Conservation (phyloP, 2,113 vertebrate genomes). For the Capra hircus region DNA sequence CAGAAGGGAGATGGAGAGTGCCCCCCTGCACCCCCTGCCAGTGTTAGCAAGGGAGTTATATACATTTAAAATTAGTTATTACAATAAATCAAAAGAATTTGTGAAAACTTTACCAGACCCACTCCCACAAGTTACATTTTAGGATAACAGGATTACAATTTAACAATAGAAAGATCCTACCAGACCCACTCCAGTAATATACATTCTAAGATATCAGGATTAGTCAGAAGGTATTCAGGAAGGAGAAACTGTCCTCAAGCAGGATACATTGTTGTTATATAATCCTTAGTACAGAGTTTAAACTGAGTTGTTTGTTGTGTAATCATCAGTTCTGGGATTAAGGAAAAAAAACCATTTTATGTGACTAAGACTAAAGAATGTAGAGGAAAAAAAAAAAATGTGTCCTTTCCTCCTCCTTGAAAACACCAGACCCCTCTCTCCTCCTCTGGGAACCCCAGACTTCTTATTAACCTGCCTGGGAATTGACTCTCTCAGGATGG, state of each 20-base stretch:
- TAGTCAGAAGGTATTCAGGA: background rate
- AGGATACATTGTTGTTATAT: background rate
- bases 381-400: background rate
- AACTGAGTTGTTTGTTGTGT: background rate
- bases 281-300: background rate
- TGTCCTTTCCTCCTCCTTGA: background rate
- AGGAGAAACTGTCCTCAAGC: background rate
- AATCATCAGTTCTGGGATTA: background rate
- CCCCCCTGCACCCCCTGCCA: fast-evolving
- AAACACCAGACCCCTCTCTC: background rate
- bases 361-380: background rate
- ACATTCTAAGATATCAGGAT: background rate
- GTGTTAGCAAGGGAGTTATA: background rate
- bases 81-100: background rate
- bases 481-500: background rate
- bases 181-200: background rate
- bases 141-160: background rate
- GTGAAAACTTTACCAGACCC: background rate
- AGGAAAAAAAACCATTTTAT: background rate
- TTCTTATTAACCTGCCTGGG: background rate
- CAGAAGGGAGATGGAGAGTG: background rate
- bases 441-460: background rate
- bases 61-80: background rate
- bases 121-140: background rate
- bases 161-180: background rate